Evolutionary conservation across 1,140 invertebrate genomes (phyloP).

Genomic region (Eupeodes corollae): DNA sequence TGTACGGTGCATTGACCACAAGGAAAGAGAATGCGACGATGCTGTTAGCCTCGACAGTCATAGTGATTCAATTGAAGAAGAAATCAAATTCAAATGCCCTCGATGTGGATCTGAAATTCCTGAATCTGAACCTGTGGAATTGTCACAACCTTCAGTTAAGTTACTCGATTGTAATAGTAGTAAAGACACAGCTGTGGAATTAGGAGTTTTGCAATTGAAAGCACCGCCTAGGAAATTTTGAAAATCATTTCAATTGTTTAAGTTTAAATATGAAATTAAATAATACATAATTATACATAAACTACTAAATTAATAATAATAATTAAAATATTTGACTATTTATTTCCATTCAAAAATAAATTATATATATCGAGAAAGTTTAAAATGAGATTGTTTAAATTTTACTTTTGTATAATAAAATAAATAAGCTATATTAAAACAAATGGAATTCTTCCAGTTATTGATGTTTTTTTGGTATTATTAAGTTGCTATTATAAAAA

Average conservation of each 20-base stretch:
- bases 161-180: background rate
- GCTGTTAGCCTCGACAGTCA: background rate
- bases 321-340: too few relatives aligned
- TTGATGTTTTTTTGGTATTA: too few relatives aligned
- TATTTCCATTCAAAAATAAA: too few relatives aligned
- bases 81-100: slow-evolving; percentile 12
- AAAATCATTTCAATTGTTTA: slow-evolving; percentile 2
- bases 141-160: slow-evolving; percentile 20
- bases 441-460: too few relatives aligned
- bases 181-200: slow-evolving; percentile 7
- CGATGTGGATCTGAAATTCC: slow-evolving; percentile 13
- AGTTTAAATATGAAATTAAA: too few relatives aligned
- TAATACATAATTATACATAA: too few relatives aligned
- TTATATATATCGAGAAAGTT: too few relatives aligned
- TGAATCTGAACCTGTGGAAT: background rate
- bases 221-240: slow-evolving; percentile 32
- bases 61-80: slow-evolving; percentile 6
- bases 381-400: too few relatives aligned
- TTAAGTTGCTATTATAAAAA: too few relatives aligned
- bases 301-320: too few relatives aligned
- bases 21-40: background rate
- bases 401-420: too few relatives aligned
- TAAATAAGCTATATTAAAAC: too few relatives aligned
- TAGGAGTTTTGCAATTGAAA: slow-evolving; percentile 28
- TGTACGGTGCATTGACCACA: slow-evolving; percentile 13